These are phyloP conservation scores for Enteromius afrohamiltoni DNA, from an alignment of 2,797 vertebrate genomes.

Conservation along the genomic window DNA sequence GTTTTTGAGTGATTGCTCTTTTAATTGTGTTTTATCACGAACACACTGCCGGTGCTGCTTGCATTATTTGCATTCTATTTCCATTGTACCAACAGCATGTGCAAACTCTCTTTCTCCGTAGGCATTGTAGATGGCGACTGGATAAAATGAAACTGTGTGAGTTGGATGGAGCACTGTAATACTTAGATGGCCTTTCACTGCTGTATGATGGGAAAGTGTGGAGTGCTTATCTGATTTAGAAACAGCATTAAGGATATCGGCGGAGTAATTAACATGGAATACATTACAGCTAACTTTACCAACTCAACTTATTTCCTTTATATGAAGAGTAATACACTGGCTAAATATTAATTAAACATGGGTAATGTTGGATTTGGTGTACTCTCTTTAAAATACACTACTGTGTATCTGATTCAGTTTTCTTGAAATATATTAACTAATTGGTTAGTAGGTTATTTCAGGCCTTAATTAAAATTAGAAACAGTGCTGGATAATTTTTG, in stretches of 20 bases:
- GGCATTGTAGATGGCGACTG: neutral
- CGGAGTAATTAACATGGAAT: neutral
- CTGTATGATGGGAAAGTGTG: neutral
- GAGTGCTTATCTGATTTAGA: conserved; percentile 28
- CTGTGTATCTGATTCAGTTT: neutral
- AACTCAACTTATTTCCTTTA: neutral
- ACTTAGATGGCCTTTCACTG: neutral
- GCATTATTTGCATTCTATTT: conserved; percentile 36
- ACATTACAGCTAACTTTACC: neutral
- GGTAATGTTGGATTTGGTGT: neutral
- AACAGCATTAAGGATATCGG: conserved; percentile 24
- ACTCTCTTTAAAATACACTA: neutral
- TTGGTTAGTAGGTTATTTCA: neutral
- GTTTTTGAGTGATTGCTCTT: neutral
- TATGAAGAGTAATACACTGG: neutral
- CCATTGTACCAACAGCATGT: conserved; percentile 30
- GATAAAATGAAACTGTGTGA: neutral
- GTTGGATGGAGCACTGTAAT: conserved; percentile 10
- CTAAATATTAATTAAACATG: neutral
- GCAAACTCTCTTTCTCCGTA: neutral
- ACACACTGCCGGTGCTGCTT: neutral
- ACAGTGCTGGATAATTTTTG: neutral
- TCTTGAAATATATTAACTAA: neutral
- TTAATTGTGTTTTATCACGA: neutral
- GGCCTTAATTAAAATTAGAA: neutral